Evolutionary conservation across 2,797 vertebrate species (phyloP).

Genomic region (Buceros bicornis): DNA sequence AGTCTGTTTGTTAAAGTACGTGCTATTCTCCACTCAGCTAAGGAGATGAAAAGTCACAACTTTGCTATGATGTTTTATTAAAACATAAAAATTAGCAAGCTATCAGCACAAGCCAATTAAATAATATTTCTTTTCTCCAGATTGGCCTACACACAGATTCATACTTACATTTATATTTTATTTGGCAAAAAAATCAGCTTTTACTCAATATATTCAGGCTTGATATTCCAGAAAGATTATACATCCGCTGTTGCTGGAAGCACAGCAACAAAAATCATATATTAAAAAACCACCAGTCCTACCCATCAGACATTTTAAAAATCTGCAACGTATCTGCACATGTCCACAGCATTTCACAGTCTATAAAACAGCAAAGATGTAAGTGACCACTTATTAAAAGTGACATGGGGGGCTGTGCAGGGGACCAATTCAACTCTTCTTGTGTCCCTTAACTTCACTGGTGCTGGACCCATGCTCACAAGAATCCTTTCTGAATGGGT

Average conservation of each 20-base stretch:
- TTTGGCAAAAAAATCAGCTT: neutral
- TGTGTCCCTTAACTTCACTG: neutral
- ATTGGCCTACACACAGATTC: neutral
- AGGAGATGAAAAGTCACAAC: conserved; percentile 31
- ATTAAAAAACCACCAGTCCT: neutral
- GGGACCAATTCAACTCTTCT: neutral
- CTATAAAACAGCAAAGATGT: neutral
- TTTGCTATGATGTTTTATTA: conserved; percentile 50
- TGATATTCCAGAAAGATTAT: neutral
- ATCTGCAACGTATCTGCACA: neutral
- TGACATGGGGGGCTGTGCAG: neutral
- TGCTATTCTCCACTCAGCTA: conserved; percentile 19
- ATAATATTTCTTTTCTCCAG: neutral
- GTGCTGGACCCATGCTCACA: neutral
- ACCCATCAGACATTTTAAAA: neutral
- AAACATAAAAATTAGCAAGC: conserved; percentile 11
- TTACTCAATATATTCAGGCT: neutral
- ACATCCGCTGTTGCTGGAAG: neutral
- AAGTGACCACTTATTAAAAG: neutral
- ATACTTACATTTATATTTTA: neutral
- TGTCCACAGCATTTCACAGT: neutral
- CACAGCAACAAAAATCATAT: neutral
- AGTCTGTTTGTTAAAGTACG: neutral
- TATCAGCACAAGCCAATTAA: conserved; percentile 42
- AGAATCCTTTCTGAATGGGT: neutral